Conservation (phyloP, 2,113 vertebrate species). For the Myocastor coypus region DNA sequence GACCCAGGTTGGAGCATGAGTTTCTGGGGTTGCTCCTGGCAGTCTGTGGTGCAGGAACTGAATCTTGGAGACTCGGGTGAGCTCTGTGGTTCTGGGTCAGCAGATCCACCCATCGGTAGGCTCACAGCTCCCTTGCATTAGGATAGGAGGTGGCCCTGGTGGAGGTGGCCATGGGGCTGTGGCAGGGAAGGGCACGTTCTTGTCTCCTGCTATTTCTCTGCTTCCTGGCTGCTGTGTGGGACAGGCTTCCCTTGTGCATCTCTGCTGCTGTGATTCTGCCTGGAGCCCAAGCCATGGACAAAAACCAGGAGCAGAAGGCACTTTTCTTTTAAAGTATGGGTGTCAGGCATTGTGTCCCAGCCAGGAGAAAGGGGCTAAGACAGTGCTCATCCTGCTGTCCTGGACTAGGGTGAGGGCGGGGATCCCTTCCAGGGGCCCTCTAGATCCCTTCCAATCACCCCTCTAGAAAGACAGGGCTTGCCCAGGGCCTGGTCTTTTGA, state of each 20-base stretch:
- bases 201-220: background rate
- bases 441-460: too few relatives aligned
- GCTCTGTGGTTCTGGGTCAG: too few relatives aligned
- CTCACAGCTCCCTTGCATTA: background rate
- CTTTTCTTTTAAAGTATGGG: background rate
- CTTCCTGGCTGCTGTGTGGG: background rate
- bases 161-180: background rate
- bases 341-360: background rate
- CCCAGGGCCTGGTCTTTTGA: rapidly evolving
- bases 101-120: rapidly evolving
- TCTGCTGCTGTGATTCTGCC: background rate
- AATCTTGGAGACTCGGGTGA: background rate
- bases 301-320: background rate
- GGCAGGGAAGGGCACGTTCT: background rate
- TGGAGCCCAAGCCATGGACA: background rate
- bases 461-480: background rate
- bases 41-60: background rate
- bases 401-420: too few relatives aligned
- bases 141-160: background rate
- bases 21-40: background rate
- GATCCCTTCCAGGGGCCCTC: too few relatives aligned
- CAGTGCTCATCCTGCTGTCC: background rate
- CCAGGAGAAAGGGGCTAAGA: background rate
- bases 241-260: background rate
- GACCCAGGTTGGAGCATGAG: rapidly evolving